These are phyloP conservation scores for Agonopterix heracliana DNA, from an alignment of 2,888 invertebrate genomes.

Conservation along the genomic window DNA sequence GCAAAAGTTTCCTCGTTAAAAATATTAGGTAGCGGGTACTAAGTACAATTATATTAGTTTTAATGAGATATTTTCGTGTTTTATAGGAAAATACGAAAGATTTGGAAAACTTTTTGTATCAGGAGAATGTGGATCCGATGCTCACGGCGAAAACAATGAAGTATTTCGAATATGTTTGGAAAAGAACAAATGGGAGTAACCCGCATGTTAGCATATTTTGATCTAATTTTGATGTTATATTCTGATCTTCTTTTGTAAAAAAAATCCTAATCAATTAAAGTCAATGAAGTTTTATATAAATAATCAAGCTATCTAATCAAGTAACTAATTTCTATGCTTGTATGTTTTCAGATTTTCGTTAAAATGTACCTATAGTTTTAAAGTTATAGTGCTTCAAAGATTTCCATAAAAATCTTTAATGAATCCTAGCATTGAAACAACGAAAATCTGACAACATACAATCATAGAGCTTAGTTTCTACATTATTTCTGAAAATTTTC, in stretches of 20 bases:
- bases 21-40: conserved; percentile 29
- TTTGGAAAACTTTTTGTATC: conserved; percentile 61
- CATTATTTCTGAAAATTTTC: no score
- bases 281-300: no score
- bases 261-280: no score
- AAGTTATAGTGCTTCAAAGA: no score
- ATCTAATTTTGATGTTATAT: neutral
- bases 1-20: conserved; percentile 49
- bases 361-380: no score
- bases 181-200: conserved; percentile 67
- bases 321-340: no score
- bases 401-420: no score
- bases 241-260: neutral
- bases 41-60: conserved; percentile 48
- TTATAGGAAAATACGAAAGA: conserved; percentile 63
- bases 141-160: conserved; percentile 58
- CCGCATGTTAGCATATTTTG: conserved; percentile 48
- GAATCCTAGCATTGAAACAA: no score
- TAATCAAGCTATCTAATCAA: no score
- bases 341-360: no score
- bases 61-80: conserved; percentile 40
- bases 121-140: conserved; percentile 57
- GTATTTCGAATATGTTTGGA: conserved; percentile 74
- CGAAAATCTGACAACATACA: no score
- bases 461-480: no score